Evolutionary conservation across 2,113 vertebrate species (phyloP).

Genomic region (Willisornis vidua): DNA sequence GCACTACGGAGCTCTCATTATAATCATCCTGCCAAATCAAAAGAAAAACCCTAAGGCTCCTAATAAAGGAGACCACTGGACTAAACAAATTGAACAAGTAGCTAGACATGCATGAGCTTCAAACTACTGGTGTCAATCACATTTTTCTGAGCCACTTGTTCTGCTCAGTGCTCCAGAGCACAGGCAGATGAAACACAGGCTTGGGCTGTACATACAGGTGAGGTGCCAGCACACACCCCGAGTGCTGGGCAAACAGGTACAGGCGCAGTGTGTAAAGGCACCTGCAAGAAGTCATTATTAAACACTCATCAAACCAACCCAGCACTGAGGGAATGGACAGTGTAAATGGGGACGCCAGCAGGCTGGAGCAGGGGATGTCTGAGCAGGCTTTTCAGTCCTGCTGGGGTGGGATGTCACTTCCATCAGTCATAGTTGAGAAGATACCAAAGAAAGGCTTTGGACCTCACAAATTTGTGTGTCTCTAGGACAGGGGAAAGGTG

Average conservation of each 20-base stretch:
- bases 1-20: conserved; percentile 66
- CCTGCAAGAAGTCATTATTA: background rate
- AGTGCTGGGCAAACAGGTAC: background rate
- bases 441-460: background rate
- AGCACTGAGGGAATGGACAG: background rate
- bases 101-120: conserved; percentile 40
- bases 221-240: background rate
- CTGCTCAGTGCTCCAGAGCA: background rate
- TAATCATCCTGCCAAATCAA: conserved; percentile 69
- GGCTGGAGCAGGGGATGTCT: background rate
- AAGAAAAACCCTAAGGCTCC: conserved; percentile 70
- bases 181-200: rapidly evolving
- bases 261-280: background rate
- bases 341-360: background rate
- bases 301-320: background rate
- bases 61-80: conserved; percentile 67
- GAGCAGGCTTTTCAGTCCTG: background rate
- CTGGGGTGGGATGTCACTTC: background rate
- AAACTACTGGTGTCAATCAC: conserved; percentile 41
- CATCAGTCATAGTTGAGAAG: background rate
- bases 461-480: background rate
- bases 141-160: background rate
- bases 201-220: background rate
- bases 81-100: conserved; percentile 71
- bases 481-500: background rate